Evolutionary conservation across 2,888 invertebrate genomes (phyloP).

Genomic region (Keiferia lycopersicella): DNA sequence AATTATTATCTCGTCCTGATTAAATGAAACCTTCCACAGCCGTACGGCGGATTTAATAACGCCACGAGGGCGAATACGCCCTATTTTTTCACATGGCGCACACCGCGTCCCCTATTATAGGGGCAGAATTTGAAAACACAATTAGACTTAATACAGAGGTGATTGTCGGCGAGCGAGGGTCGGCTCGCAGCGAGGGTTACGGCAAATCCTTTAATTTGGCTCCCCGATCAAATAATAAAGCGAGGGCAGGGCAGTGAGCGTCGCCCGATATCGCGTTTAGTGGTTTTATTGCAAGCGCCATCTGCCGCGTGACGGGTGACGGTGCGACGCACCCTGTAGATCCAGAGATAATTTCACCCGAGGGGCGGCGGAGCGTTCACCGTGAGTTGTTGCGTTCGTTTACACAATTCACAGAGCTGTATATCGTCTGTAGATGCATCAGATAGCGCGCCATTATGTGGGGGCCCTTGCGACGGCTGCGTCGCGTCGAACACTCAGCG

Average conservation of each 20-base stretch:
- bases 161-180: slow-evolving; percentile 79
- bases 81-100: slow-evolving; percentile 74
- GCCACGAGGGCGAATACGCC: slow-evolving; percentile 63
- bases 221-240: slow-evolving; percentile 81
- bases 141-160: slow-evolving; percentile 82
- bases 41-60: slow-evolving; percentile 70
- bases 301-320: slow-evolving; percentile 62
- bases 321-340: slow-evolving; percentile 56
- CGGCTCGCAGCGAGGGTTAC: slow-evolving; percentile 71
- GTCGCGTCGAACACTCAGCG: slow-evolving; percentile 50
- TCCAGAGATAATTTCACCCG: slow-evolving; percentile 77
- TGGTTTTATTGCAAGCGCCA: slow-evolving; percentile 82
- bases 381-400: slow-evolving; percentile 73
- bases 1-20: slow-evolving; percentile 41
- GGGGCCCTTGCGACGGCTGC: slow-evolving; percentile 57
- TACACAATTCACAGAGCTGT: slow-evolving; percentile 70
- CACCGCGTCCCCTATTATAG: slow-evolving; percentile 68
- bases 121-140: slow-evolving; percentile 80
- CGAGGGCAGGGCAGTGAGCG: slow-evolving; percentile 59
- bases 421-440: slow-evolving; percentile 61
- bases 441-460: slow-evolving; percentile 66
- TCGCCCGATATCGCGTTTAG: slow-evolving; percentile 76
- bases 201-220: slow-evolving; percentile 81
- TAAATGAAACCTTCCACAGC: slow-evolving; percentile 40
- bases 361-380: slow-evolving; percentile 63